These are phyloP conservation scores for Tenthredo distinguenda DNA, from an alignment of 2,888 invertebrate species.

Conservation along the genomic window DNA sequence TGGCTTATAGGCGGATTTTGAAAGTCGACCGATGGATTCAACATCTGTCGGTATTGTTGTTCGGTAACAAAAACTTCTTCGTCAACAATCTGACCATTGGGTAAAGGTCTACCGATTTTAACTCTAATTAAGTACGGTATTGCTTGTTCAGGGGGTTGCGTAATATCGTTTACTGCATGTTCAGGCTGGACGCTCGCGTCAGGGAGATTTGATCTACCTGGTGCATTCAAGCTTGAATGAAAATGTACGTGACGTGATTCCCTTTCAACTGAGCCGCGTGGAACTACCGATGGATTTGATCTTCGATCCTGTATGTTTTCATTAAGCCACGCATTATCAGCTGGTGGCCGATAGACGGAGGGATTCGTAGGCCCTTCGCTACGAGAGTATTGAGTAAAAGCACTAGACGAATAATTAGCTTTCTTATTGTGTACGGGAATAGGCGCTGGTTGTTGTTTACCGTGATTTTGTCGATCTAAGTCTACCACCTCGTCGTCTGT, in stretches of 20 bases:
- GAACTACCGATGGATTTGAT: background rate
- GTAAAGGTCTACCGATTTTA: too few species aligned
- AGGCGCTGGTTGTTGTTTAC: background rate
- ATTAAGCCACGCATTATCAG: background rate
- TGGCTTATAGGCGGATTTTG: background rate
- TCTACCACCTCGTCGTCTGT: too few species aligned
- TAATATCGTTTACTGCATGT: background rate
- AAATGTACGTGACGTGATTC: slow-evolving; percentile 27
- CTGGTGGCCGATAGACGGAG: background rate
- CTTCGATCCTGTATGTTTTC: background rate
- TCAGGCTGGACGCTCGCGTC: background rate
- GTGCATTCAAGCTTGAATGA: background rate
- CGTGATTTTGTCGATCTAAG: too few species aligned
- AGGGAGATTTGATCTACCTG: background rate
- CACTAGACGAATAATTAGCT: background rate
- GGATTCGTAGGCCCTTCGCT: background rate
- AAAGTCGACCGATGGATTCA: too few species aligned
- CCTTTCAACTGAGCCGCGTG: background rate
- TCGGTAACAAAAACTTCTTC: too few species aligned
- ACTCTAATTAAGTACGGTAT: background rate
- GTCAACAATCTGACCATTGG: too few species aligned
- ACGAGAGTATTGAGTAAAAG: background rate
- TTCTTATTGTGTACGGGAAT: background rate
- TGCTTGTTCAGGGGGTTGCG: background rate
- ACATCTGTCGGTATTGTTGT: too few species aligned